phyloP scores from a whole-genome alignment of 1,140 invertebrate species.

The Drosophila azteca region DNA sequence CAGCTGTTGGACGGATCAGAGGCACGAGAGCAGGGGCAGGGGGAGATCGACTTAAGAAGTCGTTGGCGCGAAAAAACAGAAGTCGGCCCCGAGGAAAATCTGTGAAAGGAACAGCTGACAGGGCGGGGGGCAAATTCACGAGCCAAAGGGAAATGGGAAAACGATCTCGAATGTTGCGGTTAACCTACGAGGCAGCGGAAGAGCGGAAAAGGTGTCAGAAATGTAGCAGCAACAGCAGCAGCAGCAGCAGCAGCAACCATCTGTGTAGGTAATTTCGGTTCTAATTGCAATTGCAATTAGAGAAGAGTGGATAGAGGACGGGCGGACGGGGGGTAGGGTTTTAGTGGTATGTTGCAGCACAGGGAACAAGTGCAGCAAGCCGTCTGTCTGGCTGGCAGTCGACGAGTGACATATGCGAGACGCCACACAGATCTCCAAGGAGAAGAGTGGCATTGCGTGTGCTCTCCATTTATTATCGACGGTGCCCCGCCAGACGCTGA shows the following conservation, averaged over 20 bases:
- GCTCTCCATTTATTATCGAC: slow-evolving; percentile 7
- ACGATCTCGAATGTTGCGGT: slow-evolving; percentile 55
- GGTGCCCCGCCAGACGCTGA: slow-evolving; percentile 22
- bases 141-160: slow-evolving; percentile 38
- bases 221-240: slow-evolving; percentile 47
- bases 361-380: slow-evolving; percentile 30
- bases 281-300: slow-evolving; percentile 66
- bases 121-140: slow-evolving; percentile 13
- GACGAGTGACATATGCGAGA: slow-evolving; percentile 40
- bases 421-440: slow-evolving; percentile 11
- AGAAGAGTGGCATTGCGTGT: slow-evolving; percentile 7
- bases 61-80: slow-evolving; percentile 58
- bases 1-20: slow-evolving; percentile 34
- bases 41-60: slow-evolving; percentile 35
- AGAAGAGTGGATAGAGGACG: neutral
- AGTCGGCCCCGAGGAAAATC: slow-evolving; percentile 51
- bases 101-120: slow-evolving; percentile 68
- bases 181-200: slow-evolving; percentile 1
- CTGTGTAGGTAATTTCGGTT: slow-evolving; percentile 30
- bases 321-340: neutral
- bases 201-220: slow-evolving; percentile 63
- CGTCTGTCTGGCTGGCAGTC: neutral
- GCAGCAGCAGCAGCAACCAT: slow-evolving; percentile 41
- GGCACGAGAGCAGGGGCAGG: neutral
- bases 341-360: too few relatives aligned